Evolutionary conservation across 1,140 invertebrate species (phyloP), one percentile per base, ranked within the genome.

Genomic region (Cyclina sinensis): DNA sequence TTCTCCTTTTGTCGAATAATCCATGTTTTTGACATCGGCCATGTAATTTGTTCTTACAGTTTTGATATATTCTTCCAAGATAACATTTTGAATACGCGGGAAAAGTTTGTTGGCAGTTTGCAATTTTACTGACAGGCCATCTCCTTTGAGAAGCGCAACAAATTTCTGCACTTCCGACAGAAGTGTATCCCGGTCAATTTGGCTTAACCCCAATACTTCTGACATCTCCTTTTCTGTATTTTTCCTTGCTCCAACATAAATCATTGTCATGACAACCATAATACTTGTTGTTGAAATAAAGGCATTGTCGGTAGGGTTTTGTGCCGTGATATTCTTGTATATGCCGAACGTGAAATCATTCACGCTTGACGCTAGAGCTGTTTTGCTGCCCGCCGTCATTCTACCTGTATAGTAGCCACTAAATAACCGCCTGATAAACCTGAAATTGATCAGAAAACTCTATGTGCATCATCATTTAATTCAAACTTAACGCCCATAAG

Each of bases 181-280:
- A 14, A 74, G n/a, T 7, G 7, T 2, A 11, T 12, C 7, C 70
- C 24, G 24, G 32, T 74, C 70, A 3, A n/a, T 74, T 18, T n/a
- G 3, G 4, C 4, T 27, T 21, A 30, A 43, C 27, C 21, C 43
- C 43, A 74, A n/a, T 24, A 24, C 35, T 74, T 39, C 27, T 9
- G n/a, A 32, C 43, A 74, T 74, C 27, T 74, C 35, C 1, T 74
- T 37, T 74, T 48, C 43, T 14, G 35, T 39, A 14, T n/a, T 7
- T 4, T 74, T 74, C 24, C 39, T 74, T 39, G 70, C 70, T 46
- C 70, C 70, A 12, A 74, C 14, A 43, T 74, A 43, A 11, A 74
- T 37, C 70, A 74, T 74, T 46, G n/a, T 27, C 70, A 74, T 74
- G 2, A 48, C 70, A n/a, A 74, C 21, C 3, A 21, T 3, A 1